A percentile compares a stretch with the other conserved stretches of the same genome.
These are phyloP conservation scores for Phallusia fumigata DNA, from an alignment of 23 tunicate genomes.

Conservation along the genomic window DNA sequence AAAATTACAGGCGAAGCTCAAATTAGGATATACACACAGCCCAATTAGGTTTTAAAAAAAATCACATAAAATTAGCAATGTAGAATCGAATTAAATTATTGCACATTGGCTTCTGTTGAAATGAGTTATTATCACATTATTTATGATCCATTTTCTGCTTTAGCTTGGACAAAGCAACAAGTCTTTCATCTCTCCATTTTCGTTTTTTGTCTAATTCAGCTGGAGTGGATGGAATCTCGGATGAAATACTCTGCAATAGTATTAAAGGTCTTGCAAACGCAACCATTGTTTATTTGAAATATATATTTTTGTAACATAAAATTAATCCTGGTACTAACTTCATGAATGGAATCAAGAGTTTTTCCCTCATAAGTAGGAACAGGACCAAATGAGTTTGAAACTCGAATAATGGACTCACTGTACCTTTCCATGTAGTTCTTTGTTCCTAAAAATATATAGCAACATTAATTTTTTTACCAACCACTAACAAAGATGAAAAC, in stretches of 20 bases:
- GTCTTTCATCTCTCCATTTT: conserved; percentile 74
- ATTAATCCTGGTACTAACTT: not conserved
- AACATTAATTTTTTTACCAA: too few species aligned
- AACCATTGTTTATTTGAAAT: not conserved
- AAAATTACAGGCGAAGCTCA: too few species aligned
- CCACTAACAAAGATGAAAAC: not conserved
- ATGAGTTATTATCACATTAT: not conserved
- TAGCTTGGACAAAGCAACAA: conserved; percentile 81
- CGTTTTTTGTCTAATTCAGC: conserved; percentile 53
- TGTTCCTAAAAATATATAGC: conserved; percentile 37
- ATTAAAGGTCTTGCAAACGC: not conserved
- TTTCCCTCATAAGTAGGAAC: conserved; percentile 75
- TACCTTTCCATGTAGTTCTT: conserved; percentile 87
- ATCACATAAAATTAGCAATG: too few species aligned
- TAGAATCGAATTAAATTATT: too few species aligned
- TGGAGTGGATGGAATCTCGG: conserved; percentile 46
- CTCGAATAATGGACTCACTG: conserved; percentile 67
- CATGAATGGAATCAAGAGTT: conserved; percentile 30
- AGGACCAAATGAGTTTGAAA: conserved; percentile 68
- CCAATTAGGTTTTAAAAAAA: too few species aligned
- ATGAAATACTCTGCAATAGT: conserved; percentile 33
- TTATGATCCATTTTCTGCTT: conserved; percentile 33
- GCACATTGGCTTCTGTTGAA: too few species aligned
- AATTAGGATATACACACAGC: too few species aligned
- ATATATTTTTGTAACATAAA: not conserved